Base-by-base conservation (phyloP, 1,140 invertebrate species). In the Lepidostoma basale region DNA sequence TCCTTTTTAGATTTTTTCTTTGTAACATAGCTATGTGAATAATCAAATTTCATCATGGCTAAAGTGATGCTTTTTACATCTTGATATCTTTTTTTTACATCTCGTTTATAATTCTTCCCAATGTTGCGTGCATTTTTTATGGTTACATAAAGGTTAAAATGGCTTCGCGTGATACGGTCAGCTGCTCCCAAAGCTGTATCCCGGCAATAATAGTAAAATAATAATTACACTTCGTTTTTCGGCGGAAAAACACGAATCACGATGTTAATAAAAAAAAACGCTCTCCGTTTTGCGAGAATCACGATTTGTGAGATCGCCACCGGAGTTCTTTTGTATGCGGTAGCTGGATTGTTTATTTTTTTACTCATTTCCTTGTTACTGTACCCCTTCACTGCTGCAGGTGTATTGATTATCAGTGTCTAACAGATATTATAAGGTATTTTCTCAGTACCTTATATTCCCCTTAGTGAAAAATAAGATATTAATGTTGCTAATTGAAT, bases 191-290 rank as follows among this genome's bases (percentile, higher is more conserved):
- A 20, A 10, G 45, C 5, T n/a, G 22, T 18, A 49, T 49, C 45
- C 22, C 45, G 45, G 20, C n/a, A n/a, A n/a, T 49, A 49, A 49
- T 23, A 23, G 45, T 49, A n/a, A n/a, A n/a, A n/a, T n/a, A 49
- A 49, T 49, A 49, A 23, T 23, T 49, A 36, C 14, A 36, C 20
- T 49, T 49, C 18, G 45, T 12, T 49, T 49, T 49, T 49, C 18
- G 45, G 18, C 45, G 45, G 45, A 49, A 49, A 49, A 49, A 49
- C 45, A 49, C 14, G 45, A 26, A 18, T 49, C n/a, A n/a, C n/a
- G 45, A 49, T 49, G 45, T 23, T 23, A 18, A 23, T n/a, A 49
- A 49, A 49, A 49, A 49, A 20, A 3, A 18, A 1, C 18, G 25
- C 20, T 23, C 25, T 36, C 33, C 8, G 25, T 23, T 8, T 49